Evolutionary conservation across 2,797 vertebrate genomes (phyloP).

Genomic region (Carcharodon carcharias): DNA sequence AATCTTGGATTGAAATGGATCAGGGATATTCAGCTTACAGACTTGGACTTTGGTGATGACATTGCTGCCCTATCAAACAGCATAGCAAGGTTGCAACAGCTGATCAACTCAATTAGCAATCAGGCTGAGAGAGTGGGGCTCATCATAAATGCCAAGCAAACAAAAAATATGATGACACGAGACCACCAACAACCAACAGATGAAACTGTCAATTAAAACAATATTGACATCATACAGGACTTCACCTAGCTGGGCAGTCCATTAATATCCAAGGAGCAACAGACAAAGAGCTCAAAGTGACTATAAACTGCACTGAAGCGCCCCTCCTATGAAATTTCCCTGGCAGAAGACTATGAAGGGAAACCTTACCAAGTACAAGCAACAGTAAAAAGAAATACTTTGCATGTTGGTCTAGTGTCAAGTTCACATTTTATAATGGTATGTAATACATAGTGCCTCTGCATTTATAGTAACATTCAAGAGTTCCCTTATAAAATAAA

Average conservation of each 20-base stretch:
- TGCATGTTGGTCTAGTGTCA: background rate
- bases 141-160: no score
- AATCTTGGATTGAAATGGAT: background rate
- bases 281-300: background rate
- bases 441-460: background rate
- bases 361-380: background rate
- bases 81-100: no score
- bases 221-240: background rate
- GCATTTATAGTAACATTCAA: background rate
- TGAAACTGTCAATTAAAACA: background rate
- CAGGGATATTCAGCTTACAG: background rate
- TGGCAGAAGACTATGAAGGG: no score
- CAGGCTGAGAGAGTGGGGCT: no score
- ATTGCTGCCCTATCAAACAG: background rate
- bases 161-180: no score
- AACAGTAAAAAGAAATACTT: background rate
- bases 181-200: no score
- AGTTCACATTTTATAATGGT: background rate
- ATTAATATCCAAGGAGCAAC: no score
- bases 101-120: no score
- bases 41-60: background rate
- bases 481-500: background rate
- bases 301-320: no score
- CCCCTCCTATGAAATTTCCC: no score
- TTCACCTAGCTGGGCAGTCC: background rate